Conservation (phyloP, 2,113 vertebrate genomes). For the Bujurquina vittata region DNA sequence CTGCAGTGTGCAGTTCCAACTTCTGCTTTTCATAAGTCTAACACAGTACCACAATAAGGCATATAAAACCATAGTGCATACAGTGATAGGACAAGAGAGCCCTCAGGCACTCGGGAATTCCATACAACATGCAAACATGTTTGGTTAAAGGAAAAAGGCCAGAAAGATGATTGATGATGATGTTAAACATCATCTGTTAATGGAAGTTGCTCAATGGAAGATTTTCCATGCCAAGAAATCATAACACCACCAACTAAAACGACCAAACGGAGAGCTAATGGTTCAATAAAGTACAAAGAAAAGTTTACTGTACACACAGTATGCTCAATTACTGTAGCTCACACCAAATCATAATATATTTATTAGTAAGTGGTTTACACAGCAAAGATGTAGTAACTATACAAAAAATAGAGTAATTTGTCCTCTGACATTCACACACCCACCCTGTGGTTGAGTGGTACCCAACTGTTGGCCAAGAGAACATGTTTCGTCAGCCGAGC, state of each 20-base stretch:
- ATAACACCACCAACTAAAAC: background rate
- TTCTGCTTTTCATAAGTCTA: background rate
- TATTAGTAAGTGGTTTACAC: background rate
- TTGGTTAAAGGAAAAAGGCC: background rate
- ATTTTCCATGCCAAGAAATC: background rate
- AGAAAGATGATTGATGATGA: background rate
- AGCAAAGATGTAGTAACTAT: background rate
- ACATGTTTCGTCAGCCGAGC: constrained; percentile 55
- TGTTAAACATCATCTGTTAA: background rate
- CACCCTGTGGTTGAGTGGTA: constrained; percentile 59
- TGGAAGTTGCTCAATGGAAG: background rate
- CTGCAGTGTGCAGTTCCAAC: background rate
- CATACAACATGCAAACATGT: background rate
- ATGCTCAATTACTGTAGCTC: background rate
- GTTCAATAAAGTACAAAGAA: background rate
- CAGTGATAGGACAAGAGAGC: background rate
- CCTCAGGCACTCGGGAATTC: background rate
- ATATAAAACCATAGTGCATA: background rate
- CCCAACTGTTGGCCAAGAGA: constrained; percentile 52
- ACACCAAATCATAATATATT: constrained; percentile 4
- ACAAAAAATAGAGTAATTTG: constrained; percentile 4
- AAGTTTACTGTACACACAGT: background rate
- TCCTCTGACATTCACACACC: constrained; percentile 18
- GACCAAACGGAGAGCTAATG: background rate
- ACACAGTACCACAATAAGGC: too few species aligned